Conservation (phyloP, 2,113 vertebrate species). For the Chaenocephalus aceratus region DNA sequence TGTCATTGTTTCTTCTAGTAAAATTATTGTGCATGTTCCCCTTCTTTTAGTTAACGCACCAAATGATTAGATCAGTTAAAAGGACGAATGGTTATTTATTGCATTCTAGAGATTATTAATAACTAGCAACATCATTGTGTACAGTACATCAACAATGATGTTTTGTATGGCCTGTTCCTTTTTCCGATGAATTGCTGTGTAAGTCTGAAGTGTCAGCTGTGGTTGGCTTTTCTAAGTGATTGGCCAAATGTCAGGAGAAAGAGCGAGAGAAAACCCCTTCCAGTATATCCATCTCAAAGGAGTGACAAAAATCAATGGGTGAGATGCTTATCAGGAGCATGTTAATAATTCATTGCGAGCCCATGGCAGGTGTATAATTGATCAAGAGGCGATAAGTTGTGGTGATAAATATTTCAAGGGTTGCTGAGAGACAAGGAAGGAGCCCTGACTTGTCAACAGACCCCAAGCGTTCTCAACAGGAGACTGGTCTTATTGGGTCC, state of each 20-base stretch:
- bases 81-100: background rate
- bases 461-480: slow-evolving; percentile 41
- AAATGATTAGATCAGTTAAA: background rate
- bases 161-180: background rate
- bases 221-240: slow-evolving; percentile 17
- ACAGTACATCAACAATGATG: too few species aligned
- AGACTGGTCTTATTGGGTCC: slow-evolving; percentile 52
- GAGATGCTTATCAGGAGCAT: slow-evolving; percentile 74
- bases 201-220: slow-evolving; percentile 35
- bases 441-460: slow-evolving; percentile 49
- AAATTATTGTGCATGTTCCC: too few species aligned
- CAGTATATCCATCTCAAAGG: slow-evolving; percentile 75
- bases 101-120: background rate
- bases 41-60: background rate
- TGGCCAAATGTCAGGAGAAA: slow-evolving; percentile 57
- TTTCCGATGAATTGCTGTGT: background rate
- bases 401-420: slow-evolving; percentile 81
- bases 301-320: slow-evolving; percentile 81
- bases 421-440: slow-evolving; percentile 44
- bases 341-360: slow-evolving; percentile 81
- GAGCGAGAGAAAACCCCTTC: slow-evolving; percentile 62
- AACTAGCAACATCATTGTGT: background rate
- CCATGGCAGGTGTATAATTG: slow-evolving; percentile 78
- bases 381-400: slow-evolving; percentile 80
- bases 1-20: too few species aligned